These are phyloP conservation scores for Harpagoxenus sublaevis DNA, from an alignment of 2,888 invertebrate genomes.

Conservation along the genomic window DNA sequence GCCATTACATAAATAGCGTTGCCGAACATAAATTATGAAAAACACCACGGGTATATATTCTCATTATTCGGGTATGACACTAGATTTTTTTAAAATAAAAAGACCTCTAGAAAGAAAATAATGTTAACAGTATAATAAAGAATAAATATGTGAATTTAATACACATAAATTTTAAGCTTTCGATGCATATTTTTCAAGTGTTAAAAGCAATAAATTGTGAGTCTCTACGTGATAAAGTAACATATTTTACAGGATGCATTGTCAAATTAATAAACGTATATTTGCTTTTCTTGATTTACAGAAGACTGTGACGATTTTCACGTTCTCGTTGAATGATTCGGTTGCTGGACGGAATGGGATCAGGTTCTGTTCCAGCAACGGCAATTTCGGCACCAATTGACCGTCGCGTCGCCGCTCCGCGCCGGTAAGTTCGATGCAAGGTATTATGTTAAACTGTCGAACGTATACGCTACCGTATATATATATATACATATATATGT, in stretches of 20 bases:
- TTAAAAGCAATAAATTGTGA: not conserved
- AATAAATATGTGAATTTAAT: not conserved
- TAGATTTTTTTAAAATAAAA: not conserved
- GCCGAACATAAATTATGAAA: conserved; percentile 18
- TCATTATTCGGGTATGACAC: not conserved
- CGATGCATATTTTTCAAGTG: not conserved
- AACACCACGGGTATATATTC: not conserved
- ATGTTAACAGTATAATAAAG: not conserved
- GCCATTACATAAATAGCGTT: conserved; percentile 9
- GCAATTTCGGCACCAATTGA: conserved; percentile 13
- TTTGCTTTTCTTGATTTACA: not conserved
- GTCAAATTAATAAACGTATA: not conserved
- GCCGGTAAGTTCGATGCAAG: conserved; percentile 25
- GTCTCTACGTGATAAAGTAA: not conserved
- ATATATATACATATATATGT: not conserved
- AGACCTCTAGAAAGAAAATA: not conserved
- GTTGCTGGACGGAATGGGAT: not conserved
- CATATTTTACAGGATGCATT: not conserved
- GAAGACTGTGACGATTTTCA: not conserved
- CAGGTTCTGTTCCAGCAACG: not conserved
- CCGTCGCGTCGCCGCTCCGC: not conserved
- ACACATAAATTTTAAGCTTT: not conserved
- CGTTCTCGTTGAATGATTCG: conserved; percentile 2
- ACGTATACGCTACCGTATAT: not conserved
- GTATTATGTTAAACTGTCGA: conserved; percentile 7